Evolutionary conservation across 2,888 invertebrate species (phyloP).

Genomic region (Pollenia griseotomentosa): DNA sequence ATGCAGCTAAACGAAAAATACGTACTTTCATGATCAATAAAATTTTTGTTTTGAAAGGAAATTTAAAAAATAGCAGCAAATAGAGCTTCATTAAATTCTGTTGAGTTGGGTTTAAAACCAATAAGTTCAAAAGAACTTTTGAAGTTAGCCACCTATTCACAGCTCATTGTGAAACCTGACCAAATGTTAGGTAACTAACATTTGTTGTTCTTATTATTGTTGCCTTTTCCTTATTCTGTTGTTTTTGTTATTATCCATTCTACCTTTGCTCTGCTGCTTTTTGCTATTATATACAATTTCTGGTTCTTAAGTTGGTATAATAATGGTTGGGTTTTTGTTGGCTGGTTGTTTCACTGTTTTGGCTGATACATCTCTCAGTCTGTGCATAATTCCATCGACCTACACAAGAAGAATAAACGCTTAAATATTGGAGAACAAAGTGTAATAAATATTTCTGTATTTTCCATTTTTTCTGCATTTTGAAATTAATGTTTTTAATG

Average conservation of each 20-base stretch:
- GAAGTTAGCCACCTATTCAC: not conserved
- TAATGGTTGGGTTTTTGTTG: slow-evolving; percentile 42
- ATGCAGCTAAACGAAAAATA: too few species aligned
- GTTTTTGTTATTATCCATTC: slow-evolving; percentile 41
- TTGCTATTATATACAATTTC: slow-evolving; percentile 27
- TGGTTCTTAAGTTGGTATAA: slow-evolving; percentile 37
- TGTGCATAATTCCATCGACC: slow-evolving; percentile 60
- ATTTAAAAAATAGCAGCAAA: too few species aligned
- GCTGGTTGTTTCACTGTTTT: slow-evolving; percentile 30
- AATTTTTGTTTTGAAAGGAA: too few species aligned
- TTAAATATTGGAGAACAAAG: slow-evolving; percentile 57
- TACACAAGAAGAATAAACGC: slow-evolving; percentile 57
- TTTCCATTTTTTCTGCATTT: slow-evolving; percentile 19
- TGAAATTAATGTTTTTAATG: slow-evolving; percentile 22
- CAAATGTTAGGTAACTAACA: slow-evolving; percentile 59
- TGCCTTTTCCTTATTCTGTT: slow-evolving; percentile 47
- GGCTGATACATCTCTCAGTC: slow-evolving; percentile 37
- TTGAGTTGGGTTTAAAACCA: too few species aligned
- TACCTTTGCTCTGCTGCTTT: slow-evolving; percentile 57
- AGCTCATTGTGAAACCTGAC: slow-evolving; percentile 45
- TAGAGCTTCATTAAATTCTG: too few species aligned
- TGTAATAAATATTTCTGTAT: slow-evolving; percentile 53
- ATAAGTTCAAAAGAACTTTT: not conserved
- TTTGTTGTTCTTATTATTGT: slow-evolving; percentile 47
- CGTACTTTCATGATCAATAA: too few species aligned